Evolutionary conservation across 2,888 invertebrate genomes (phyloP), one percentile per base, ranked within the genome.

Genomic region (Andrena haemorrhoa): DNA sequence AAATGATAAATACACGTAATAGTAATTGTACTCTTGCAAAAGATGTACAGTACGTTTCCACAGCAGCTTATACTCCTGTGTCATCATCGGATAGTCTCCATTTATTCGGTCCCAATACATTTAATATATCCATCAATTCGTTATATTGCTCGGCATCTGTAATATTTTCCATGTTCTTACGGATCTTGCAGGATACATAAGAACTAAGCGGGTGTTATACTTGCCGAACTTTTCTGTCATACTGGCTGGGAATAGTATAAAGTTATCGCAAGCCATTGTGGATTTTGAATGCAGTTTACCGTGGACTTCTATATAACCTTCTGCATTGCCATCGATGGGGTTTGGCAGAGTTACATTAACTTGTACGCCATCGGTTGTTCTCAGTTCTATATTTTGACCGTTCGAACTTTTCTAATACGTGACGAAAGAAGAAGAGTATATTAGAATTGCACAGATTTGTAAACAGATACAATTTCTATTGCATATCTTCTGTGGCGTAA

Each of bases 281-380:
- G 90, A 85, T 75, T 90, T 92, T 0, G 93, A 93, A 56, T 91
- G 87, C 0, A 89, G 82, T 0, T 79, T 89, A 8, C 93, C 93
- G 60, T 86, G 87, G 8, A 92, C 81, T 90, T 94, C 93, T 31
- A 93, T 75, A 3, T 89, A 89, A 49, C 92, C 92, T 72, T 90
- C 90, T 0, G 78, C 65, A 49, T 89, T 85, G 0, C 81, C 87
- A 56, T 90, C 87, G 4, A 92, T 77, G n/a, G 91, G 90, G 49
- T 90, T 86, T 23, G 88, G 84, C 5, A 94, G 74, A 3, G 89
- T 87, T 26, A 92, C 88, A 72, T 93, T 93, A 20, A 93, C 83
- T 66, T 82, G 84, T n/a, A 89, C 81, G 53, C 90, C 84, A 20
- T 94, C 93, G 0, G 89, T 88, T 8, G 93, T 93, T 66, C 79